Percentiles rank a stretch among this genome's conserved stretches.
These are phyloP conservation scores for Cheirogaleus medius DNA, from an alignment of 2,113 vertebrate genomes.

Conservation along the genomic window DNA sequence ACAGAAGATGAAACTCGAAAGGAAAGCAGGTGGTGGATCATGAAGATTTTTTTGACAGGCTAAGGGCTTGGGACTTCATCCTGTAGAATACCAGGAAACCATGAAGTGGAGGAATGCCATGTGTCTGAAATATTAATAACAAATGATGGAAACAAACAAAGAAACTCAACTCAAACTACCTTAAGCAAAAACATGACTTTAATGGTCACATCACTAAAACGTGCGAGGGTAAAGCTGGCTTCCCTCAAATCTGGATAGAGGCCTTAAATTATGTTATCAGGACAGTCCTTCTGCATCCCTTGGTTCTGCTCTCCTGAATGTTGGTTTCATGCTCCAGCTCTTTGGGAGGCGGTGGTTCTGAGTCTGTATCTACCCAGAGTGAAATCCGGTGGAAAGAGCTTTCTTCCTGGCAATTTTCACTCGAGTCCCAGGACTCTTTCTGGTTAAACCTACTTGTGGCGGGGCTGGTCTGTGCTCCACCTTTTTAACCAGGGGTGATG, in stretches of 20 bases:
- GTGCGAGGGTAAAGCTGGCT: background rate
- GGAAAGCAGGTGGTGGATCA: background rate
- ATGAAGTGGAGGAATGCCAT: background rate
- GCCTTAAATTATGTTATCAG: background rate
- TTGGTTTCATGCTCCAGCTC: background rate
- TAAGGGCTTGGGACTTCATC: background rate
- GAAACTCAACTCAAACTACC: background rate
- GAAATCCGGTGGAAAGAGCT: background rate
- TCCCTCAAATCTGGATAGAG: background rate
- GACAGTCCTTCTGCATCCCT: background rate
- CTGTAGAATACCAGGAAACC: background rate
- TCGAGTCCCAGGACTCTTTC: background rate
- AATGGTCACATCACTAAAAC: background rate
- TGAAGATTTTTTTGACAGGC: background rate
- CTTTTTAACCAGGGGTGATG: background rate
- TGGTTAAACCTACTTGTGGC: background rate
- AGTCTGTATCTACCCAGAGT: background rate
- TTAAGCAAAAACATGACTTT: background rate
- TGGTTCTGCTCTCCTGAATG: background rate
- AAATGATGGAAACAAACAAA: background rate
- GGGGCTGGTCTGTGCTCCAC: background rate
- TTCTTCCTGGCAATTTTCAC: background rate
- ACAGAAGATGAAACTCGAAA: background rate
- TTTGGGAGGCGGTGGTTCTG: background rate
- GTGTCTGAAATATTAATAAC: background rate